A percentile compares a stretch with the other conserved stretches of the same genome.
Conservation (phyloP, 2,797 vertebrate genomes). For the Podarcis siculus region DNA sequence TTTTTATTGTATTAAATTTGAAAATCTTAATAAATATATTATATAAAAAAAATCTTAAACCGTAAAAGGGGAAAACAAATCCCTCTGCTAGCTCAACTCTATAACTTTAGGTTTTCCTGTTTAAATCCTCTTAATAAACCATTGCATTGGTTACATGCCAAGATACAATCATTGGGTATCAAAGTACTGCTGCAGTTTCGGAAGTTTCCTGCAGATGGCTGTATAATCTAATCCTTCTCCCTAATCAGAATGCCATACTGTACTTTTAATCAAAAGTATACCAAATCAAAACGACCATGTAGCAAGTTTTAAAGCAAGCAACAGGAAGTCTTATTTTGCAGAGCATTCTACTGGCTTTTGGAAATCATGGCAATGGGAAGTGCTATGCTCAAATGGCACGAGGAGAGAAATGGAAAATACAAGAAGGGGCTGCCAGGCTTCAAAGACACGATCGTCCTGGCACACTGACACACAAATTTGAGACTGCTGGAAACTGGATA, state of each 20-base stretch:
- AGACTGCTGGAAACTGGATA: background rate
- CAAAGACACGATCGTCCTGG: background rate
- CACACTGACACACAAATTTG: rapidly evolving
- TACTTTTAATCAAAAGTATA: constrained; percentile 28
- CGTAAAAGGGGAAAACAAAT: constrained; percentile 21
- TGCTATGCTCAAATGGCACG: background rate
- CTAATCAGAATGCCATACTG: background rate
- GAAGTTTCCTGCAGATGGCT: constrained; percentile 76
- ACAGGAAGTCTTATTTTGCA: background rate
- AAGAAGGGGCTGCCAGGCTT: too few species aligned
- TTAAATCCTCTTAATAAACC: constrained; percentile 31
- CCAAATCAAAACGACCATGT: background rate
- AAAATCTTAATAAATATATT: too few species aligned
- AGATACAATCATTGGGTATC: constrained; percentile 20
- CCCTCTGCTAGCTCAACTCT: constrained; percentile 34
- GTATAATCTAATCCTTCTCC: constrained; percentile 67
- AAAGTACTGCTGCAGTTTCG: constrained; percentile 56
- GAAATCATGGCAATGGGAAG: background rate
- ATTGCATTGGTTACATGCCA: too few species aligned
- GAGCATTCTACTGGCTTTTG: background rate
- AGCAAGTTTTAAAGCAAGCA: background rate
- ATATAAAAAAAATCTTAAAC: constrained; percentile 32
- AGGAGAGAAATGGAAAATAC: too few species aligned
- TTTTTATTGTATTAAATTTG: too few species aligned
- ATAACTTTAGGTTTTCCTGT: constrained; percentile 35